Evolutionary conservation across 2,888 invertebrate genomes (phyloP).

Genomic region (Dasysyrphus albostriatus): DNA sequence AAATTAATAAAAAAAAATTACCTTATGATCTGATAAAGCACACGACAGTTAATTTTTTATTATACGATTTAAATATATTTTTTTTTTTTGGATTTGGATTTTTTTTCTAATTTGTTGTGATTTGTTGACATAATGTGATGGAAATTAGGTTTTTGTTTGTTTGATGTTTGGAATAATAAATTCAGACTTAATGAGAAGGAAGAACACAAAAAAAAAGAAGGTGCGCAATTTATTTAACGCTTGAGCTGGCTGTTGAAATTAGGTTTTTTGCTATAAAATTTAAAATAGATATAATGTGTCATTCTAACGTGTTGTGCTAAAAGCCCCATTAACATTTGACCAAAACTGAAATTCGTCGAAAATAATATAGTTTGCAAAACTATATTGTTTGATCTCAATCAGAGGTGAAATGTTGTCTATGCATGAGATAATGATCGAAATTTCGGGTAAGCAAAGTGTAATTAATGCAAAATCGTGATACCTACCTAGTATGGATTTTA

Average conservation of each 20-base stretch:
- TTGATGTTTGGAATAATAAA: not conserved
- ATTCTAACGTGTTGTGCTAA: not conserved
- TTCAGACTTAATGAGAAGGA: not conserved
- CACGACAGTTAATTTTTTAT: not conserved
- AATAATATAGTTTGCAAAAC: conserved; percentile 2
- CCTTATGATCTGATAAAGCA: not conserved
- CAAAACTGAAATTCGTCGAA: not conserved
- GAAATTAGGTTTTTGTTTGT: not conserved
- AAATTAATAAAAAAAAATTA: not conserved
- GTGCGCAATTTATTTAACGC: not conserved
- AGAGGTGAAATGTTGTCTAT: not conserved
- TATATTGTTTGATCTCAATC: not conserved
- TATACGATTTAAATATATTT: not conserved
- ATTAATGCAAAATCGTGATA: not conserved
- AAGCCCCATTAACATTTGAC: not conserved
- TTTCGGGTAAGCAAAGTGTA: not conserved
- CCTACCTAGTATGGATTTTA: not conserved
- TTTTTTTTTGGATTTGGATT: not conserved
- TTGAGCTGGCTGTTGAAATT: not conserved
- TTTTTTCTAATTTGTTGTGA: not conserved
- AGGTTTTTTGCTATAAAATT: not conserved
- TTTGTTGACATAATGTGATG: not conserved
- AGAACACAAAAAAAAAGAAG: not conserved
- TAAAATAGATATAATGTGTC: not conserved
- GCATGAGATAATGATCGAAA: not conserved